Evolutionary conservation across 1,140 invertebrate species (phyloP), one percentile per base, ranked within the genome.

Genomic region (Ceratosolen solmsi): DNA sequence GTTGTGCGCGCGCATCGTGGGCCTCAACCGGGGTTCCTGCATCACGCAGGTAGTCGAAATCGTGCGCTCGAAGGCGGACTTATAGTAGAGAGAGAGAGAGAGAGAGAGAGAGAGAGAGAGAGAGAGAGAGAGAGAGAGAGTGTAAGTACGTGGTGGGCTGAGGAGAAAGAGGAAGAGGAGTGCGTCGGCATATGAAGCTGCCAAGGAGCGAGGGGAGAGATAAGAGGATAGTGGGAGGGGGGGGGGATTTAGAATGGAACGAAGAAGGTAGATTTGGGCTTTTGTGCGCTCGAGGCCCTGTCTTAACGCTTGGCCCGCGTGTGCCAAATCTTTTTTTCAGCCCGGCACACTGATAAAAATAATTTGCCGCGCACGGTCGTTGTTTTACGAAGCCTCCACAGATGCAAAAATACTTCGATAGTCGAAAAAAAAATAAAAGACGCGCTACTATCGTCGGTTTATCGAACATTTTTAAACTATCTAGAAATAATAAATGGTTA

Each of bases 301-400:
- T 22, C 20, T 68, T 38, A 22, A 68, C 22, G 33, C 63, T 22
- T 36, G 13, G 0, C 4, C 60, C 63, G 36, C 63, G 63, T 68
- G 63, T 68, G 63, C 63, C 63, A 68, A 68, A 68, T 68, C 15
- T 68, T 58, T 68, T 68, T 68, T 33, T 68, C 63, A 38, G 63
- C 22, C 20, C 3, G 15, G 13, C 9, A n/a, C 3, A 11, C 33
- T 68, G 63, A 68, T 68, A 68, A 68, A 68, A 68, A 68, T 68
- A 68, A 68, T 68, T 38, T n/a, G 63, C 63, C 63, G 15, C 3
- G 63, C 4, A 3, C 36, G 33, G 0, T 17, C 25, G 25, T 38
- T 38, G 33, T 17, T 20, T 20, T 20, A 22, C 33, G 63, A 17
- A 68, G 33, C 20, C 33, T 68, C 17, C 8, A 33, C 7, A 9